Evolutionary conservation across 2,113 vertebrate species (phyloP), one percentile per base, ranked within the genome.

Genomic region (Equus quagga): DNA sequence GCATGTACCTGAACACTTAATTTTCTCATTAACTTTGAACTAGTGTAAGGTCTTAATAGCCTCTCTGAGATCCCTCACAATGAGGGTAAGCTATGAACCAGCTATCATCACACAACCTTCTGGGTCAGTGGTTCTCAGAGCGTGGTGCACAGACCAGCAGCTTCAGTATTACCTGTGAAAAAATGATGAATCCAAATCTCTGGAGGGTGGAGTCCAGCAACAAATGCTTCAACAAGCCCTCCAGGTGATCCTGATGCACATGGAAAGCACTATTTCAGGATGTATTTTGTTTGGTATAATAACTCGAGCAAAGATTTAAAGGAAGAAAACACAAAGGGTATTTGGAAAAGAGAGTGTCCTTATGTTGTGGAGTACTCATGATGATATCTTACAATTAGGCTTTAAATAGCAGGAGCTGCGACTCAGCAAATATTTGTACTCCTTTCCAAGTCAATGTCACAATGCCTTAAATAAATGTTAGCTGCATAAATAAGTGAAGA

Each of bases 291-390:
- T 91, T 64, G 49, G 21, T 36, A 72, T 44, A 92, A 51, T 65
- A 54, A 41, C 19, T 70, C 56, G 24, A 80, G 46, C 31, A 44
- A 89, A 64, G 15, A 64, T 58, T 60, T 51, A 94, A 67, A 75
- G 76, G 8, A 90, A 90, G 36, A 75, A 91, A 95, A 49, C n/a
- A 9, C 31, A 58, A 46, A 2, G 31, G 11, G 6, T 26, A 36
- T 49, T 58, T 69, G 87, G 24, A 41, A 51, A 15, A 72, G 17
- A 13, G 11, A 11, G 10, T 36, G 5, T 3, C 6, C 73, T 67
- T 49, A 26, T 0, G 9, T 18, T 31, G 31, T 21, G 13, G 2
- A 60, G 0, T 11, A 36, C 8, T 36, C 17, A 19, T 17, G 17
- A 12, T 0, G 44, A 17, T 11, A 31, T 28, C 14, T 81, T 72